Base-by-base conservation (phyloP, 2,113 vertebrate species). In the Pangasianodon gigas region DNA sequence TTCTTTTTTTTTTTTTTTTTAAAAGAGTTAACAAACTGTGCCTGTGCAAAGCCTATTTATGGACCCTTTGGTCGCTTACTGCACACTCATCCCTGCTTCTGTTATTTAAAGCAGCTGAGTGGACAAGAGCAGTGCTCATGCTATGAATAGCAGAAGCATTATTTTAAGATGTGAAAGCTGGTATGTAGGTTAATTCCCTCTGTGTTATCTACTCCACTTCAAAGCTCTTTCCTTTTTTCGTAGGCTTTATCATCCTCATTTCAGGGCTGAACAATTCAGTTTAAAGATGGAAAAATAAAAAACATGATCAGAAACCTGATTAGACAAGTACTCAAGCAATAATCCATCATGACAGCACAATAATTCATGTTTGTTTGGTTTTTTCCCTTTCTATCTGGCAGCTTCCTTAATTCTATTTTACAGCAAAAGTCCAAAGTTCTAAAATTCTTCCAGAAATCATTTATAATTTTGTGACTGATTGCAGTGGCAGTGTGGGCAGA, bases 131-230 rank as follows among this genome's bases (percentile, higher is more conserved):
- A 24, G 60, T 2, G 32, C 79, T 54, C 14, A 19, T 37, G 86
- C 90, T 88, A 87, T 83, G 90, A 93, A 93, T 92, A 92, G 89
- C 89, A 85, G 60, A 14, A 88, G 32, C 79, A 32, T 86, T 92
- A 89, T 89, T 79, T 41, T 84, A 24, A 16, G 89, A 87, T 90
- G 44, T 80, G 89, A 74, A n/a, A 67, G 79, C 32, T 86, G n/a
- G 87, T 91, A 93, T 93, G 92, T 93, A 91, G 92, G 91, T 90
- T 93, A 91, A 92, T 88, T 93, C 93, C 91, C 92, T 86, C 89
- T 91, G 91, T 91, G 85, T 89, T 89, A 91, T 91, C 92, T 89
- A 90, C 87, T 86, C 71, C 65, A 93, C 92, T 92, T 94, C 92
- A 93, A 93, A 94, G 91, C 85, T 56, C 65, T 81, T 88, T 86